Evolutionary conservation across 2,888 invertebrate genomes (phyloP).

Genomic region (Drosophila mettleri): DNA sequence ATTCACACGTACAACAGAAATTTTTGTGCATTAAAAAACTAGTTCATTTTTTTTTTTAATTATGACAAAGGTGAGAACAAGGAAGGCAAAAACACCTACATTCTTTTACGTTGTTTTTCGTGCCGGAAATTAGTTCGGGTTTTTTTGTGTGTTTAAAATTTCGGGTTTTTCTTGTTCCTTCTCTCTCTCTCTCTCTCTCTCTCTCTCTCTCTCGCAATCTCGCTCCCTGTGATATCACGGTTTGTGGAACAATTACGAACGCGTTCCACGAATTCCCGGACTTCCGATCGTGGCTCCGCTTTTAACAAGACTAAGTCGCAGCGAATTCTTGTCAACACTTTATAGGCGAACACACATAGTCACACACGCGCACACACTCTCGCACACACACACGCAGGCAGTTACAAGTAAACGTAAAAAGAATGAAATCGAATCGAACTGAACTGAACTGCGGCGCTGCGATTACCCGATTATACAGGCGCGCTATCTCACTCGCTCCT

Average conservation of each 20-base stretch:
- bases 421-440: slow-evolving; percentile 14
- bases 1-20: slow-evolving; percentile 23
- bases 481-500: neutral
- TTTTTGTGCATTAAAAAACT: neutral
- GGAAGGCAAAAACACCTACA: slow-evolving; percentile 36
- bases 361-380: slow-evolving; percentile 12
- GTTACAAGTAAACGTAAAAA: slow-evolving; percentile 8
- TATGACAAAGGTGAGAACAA: slow-evolving; percentile 7
- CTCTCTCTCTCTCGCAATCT: neutral
- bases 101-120: slow-evolving; percentile 21
- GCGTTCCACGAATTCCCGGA: slow-evolving; percentile 43
- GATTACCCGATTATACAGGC: slow-evolving; percentile 41
- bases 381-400: neutral
- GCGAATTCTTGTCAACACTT: slow-evolving; percentile 65
- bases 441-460: slow-evolving; percentile 17
- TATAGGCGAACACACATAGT: slow-evolving; percentile 63
- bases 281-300: slow-evolving; percentile 54
- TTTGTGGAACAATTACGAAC: slow-evolving; percentile 10
- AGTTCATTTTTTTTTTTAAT: neutral
- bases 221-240: neutral
- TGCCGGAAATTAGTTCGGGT: slow-evolving; percentile 49
- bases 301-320: slow-evolving; percentile 69
- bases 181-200: neutral
- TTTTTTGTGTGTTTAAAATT: neutral
- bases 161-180: neutral